These are phyloP conservation scores for Ormyrus labotus DNA, from an alignment of 2,888 invertebrate species.

Conservation along the genomic window DNA sequence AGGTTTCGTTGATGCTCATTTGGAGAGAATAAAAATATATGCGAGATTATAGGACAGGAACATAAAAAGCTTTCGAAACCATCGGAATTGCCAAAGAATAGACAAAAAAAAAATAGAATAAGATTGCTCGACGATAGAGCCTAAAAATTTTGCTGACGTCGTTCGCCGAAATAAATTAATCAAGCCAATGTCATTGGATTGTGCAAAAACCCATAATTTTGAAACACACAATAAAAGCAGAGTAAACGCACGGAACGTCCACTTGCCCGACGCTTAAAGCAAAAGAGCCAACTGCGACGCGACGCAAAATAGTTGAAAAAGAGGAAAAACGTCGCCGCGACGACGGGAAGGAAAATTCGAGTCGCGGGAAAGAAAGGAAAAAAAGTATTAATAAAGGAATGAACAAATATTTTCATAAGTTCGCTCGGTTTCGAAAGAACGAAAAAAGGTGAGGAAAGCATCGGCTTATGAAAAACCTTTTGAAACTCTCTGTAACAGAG, in stretches of 20 bases:
- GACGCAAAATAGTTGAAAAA: too few relatives aligned
- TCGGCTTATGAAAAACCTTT: conserved; percentile 4
- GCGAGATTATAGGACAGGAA: conserved; percentile 23
- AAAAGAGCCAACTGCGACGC: too few relatives aligned
- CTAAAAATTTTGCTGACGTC: not conserved
- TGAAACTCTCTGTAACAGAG: conserved; percentile 8
- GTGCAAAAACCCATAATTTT: too few relatives aligned
- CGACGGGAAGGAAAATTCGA: not conserved
- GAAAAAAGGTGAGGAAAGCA: conserved; percentile 13
- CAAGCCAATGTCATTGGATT: not conserved
- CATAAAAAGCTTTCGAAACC: conserved; percentile 26
- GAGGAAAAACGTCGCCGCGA: too few relatives aligned
- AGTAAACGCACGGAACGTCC: too few relatives aligned
- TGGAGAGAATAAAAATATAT: conserved; percentile 33
- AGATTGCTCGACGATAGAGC: not conserved
- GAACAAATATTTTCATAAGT: conserved; percentile 10
- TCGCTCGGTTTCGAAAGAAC: not conserved
- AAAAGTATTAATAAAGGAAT: not conserved
- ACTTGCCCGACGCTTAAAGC: too few relatives aligned
- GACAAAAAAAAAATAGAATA: not conserved
- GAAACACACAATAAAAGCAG: too few relatives aligned
- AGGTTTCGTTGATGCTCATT: conserved; percentile 11
- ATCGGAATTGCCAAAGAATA: conserved; percentile 18
- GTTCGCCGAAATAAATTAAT: conserved; percentile 18
- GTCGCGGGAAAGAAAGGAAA: not conserved